These are phyloP conservation scores for Anodontia alba DNA, from an alignment of 2,888 invertebrate genomes.

Conservation along the genomic window DNA sequence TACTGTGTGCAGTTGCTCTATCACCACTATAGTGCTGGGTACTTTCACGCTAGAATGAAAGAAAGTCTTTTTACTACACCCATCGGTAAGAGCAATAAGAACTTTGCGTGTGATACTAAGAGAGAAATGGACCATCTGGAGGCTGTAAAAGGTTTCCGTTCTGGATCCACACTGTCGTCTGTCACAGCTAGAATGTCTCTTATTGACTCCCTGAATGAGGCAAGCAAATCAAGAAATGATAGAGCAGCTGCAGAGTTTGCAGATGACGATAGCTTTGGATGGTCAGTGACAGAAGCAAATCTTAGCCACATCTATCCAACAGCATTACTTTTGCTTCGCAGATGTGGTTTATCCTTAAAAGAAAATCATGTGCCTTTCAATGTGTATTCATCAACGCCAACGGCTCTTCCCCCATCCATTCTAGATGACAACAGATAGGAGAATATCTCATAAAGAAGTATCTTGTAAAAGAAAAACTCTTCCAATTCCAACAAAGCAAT, in stretches of 20 bases:
- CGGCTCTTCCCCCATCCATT: conserved; percentile 1
- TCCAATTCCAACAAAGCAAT: not conserved
- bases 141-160: conserved; percentile 39
- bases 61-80: conserved; percentile 14
- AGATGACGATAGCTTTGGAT: conserved; percentile 6
- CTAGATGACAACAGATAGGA: conserved; percentile 8
- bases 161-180: conserved; percentile 25
- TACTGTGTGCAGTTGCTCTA: conserved; percentile 19
- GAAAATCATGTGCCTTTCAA: conserved; percentile 20
- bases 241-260: not conserved
- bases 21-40: conserved; percentile 14
- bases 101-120: conserved; percentile 28
- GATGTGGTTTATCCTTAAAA: conserved; percentile 24
- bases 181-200: conserved; percentile 46
- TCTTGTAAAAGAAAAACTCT: conserved; percentile 17
- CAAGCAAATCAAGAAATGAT: not conserved
- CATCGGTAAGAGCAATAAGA: not conserved
- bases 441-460: conserved; percentile 2
- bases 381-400: conserved; percentile 27
- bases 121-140: conserved; percentile 36
- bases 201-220: conserved; percentile 38
- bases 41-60: conserved; percentile 13
- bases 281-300: conserved; percentile 19
- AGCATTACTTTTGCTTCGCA: conserved; percentile 4
- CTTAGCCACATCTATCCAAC: conserved; percentile 12